Percentiles rank a stretch among this genome's conserved stretches.
These are phyloP conservation scores for Mungos mungo DNA, from an alignment of 2,113 vertebrate genomes.

Conservation along the genomic window DNA sequence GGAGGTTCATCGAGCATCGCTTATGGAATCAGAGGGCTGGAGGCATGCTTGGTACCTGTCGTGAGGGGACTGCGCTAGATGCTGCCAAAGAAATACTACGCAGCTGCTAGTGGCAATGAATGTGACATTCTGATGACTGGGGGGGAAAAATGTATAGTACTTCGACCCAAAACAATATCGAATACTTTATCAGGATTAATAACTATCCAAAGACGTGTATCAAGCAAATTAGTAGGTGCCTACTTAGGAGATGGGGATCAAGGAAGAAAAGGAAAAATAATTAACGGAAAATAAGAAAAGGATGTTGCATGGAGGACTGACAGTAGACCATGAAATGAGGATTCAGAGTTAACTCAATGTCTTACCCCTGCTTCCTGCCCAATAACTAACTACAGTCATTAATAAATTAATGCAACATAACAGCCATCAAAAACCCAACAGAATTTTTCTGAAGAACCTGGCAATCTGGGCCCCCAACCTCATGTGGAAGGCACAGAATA, in stretches of 20 bases:
- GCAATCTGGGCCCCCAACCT: neutral
- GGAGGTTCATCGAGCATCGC: neutral
- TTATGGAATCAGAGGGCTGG: neutral
- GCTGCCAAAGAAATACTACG: neutral
- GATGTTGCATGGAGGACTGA: neutral
- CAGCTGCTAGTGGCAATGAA: neutral
- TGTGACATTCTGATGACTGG: neutral
- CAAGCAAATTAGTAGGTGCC: neutral
- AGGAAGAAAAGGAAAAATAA: neutral
- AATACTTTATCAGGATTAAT: constrained; percentile 9
- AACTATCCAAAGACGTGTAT: neutral
- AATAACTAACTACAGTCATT: neutral
- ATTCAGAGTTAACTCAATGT: neutral
- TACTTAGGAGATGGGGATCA: neutral
- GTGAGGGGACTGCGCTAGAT: neutral
- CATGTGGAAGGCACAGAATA: neutral
- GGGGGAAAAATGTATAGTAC: neutral
- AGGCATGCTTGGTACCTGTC: neutral
- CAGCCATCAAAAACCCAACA: neutral
- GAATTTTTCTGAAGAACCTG: neutral
- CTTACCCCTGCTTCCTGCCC: neutral
- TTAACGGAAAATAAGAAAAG: neutral
- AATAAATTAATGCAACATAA: neutral
- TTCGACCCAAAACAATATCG: neutral
- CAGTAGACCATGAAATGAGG: neutral